Evolutionary conservation across 1,140 invertebrate species (phyloP), one percentile per base, ranked within the genome.

Genomic region (Danaus melanippus): DNA sequence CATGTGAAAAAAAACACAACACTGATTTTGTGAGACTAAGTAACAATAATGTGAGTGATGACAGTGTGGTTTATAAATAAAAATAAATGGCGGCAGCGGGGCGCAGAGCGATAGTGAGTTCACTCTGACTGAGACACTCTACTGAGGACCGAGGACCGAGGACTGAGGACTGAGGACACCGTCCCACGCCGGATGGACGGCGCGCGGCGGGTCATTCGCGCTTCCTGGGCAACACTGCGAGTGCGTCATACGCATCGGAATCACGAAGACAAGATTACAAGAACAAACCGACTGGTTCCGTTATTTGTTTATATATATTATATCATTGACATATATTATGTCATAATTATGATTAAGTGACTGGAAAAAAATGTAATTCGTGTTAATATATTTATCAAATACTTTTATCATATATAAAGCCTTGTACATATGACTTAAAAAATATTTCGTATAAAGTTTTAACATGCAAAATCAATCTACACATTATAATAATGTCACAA

Each of bases 181-280:
- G 69, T 50, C 53, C 58, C 65, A 69, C 72, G 71, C 58, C 69
- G 67, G 68, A 68, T 76, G 72, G 76, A 71, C 74, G 74, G 61
- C 65, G 66, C 67, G 67, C 74, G 74, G 60, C 65, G 66, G 68
- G 67, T 67, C 71, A 69, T 70, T 65, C 69, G 59, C 64, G 70
- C 73, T 69, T 76, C 74, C 66, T 74, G 69, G 68, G 62, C 62
- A 60, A 32, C 21, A 32, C 21, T 32, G 21, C 55, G 65, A 72
- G 69, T 84, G 79, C 81, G 81, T 84, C 79, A 83, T 76, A 73
- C 69, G 69, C 62, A 72, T 71, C 71, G 73, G 69, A 75, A 71
- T 74, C 67, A 78, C 48, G 67, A 56, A 46, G 21, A 32, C 21
- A 32, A 32, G 21, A 32, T 32, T 32, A 32, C 7, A 32, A 5